These are phyloP conservation scores for Heliconius ismenius DNA, from an alignment of 2,888 invertebrate species.

Conservation along the genomic window DNA sequence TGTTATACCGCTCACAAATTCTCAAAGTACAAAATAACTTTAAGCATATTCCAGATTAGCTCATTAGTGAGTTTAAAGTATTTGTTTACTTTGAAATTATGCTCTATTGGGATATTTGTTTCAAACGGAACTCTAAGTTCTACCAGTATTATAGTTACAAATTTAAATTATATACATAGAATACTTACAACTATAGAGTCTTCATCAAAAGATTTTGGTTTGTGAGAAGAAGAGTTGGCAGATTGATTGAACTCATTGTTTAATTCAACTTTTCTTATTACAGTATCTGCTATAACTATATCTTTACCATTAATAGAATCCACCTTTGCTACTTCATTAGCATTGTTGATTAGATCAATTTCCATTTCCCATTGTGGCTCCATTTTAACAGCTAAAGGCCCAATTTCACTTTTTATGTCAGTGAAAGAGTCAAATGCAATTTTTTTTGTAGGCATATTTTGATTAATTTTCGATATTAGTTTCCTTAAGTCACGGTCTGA, in stretches of 20 bases:
- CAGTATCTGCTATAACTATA: slow-evolving; percentile 74
- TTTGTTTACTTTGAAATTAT: too few relatives aligned
- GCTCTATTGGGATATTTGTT: neutral
- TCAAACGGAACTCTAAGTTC: neutral
- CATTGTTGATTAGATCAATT: slow-evolving; percentile 59
- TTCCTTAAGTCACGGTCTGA: slow-evolving; percentile 71
- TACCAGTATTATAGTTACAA: neutral
- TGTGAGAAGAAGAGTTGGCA: slow-evolving; percentile 33
- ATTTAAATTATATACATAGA: neutral
- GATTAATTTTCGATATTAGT: slow-evolving; percentile 55
- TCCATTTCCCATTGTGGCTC: slow-evolving; percentile 79
- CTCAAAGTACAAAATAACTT: too few relatives aligned
- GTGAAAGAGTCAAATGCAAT: slow-evolving; percentile 75
- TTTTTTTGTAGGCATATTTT: slow-evolving; percentile 68
- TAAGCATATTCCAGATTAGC: too few relatives aligned
- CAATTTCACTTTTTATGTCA: slow-evolving; percentile 77
- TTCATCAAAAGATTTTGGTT: slow-evolving; percentile 18
- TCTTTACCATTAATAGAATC: slow-evolving; percentile 67
- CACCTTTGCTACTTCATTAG: slow-evolving; percentile 49
- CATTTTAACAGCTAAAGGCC: slow-evolving; percentile 64
- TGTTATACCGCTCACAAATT: too few relatives aligned
- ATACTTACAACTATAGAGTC: slow-evolving; percentile 62
- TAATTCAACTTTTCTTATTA: slow-evolving; percentile 73
- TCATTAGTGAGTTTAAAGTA: too few relatives aligned
- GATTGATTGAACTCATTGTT: slow-evolving; percentile 51